Evolutionary conservation across 2,797 vertebrate genomes (phyloP), one percentile per base, ranked within the genome.

Genomic region (Rhabdophis nuchalis): DNA sequence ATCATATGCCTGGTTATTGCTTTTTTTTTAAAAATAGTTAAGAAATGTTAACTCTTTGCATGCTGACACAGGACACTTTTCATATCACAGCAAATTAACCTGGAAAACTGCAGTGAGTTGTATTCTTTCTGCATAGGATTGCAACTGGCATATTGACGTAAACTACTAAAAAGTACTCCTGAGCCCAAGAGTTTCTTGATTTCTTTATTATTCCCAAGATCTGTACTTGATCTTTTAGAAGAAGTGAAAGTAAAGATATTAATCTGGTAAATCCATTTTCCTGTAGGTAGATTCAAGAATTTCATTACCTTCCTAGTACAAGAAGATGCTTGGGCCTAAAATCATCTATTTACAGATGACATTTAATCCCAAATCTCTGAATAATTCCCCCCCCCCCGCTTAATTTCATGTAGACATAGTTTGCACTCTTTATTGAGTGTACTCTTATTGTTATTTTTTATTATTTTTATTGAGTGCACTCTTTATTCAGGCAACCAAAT

Each of bases 11-110:
- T 95, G 18, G 29, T 56, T 46, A 10, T 6, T 61, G 82, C n/a
- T 96, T 91, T 95, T 93, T 94, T 91, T 94, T 95, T 56, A 50
- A 50, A 92, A 93, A 91, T 29, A 27, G 41, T 92, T 89, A 96
- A 88, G 5, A 18, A 89, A 91, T 93, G 90, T 92, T 93, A 90
- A 50, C 90, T 64, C 1, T 1, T 41, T 94, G 91, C 0, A 0
- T 93, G 93, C 91, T 95, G 89, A 89, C 18, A 13, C 54, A 54
- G 56, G 11, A 18, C 16, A 89, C 32, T 5, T 36, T 36, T 3
- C 11, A 23, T 54, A 36, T 54, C 36, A 10, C 14, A 36, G 64
- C 53, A 54, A 72, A 72, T n/a, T 10, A 72, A 53, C 64, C 64
- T 53, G 6, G 23, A 52, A 52, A 68, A 72, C 61, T 89, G 88